Percentiles rank a stretch among this genome's conserved stretches.
These are phyloP conservation scores for Labia minor DNA, from an alignment of 2,888 invertebrate genomes.

Conservation along the genomic window DNA sequence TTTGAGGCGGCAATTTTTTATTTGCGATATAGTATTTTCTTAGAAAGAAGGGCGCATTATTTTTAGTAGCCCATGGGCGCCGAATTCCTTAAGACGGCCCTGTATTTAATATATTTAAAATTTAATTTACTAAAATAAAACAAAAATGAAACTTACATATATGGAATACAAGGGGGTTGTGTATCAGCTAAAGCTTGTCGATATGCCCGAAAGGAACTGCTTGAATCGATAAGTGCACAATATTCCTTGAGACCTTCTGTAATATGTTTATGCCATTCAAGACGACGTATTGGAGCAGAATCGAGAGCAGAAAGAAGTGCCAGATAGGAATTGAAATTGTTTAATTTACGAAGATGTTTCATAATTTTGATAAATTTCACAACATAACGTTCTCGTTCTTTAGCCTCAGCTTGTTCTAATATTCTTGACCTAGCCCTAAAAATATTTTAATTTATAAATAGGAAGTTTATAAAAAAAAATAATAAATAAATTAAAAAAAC, in stretches of 20 bases:
- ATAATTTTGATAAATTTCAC: constrained; percentile 96
- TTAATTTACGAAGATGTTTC: constrained; percentile 92
- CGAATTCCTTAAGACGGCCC: too few species aligned
- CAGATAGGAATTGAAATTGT: constrained; percentile 97
- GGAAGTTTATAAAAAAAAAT: neutral
- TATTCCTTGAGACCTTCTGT: constrained; percentile 88
- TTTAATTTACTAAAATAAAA: too few species aligned
- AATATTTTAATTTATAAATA: neutral
- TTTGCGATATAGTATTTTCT: too few species aligned
- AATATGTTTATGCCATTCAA: constrained; percentile 89
- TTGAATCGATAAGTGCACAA: constrained; percentile 91
- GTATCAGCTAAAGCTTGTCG: constrained; percentile 88
- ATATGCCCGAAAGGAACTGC: constrained; percentile 96
- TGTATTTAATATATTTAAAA: too few species aligned
- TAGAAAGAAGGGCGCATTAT: too few species aligned
- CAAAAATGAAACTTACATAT: constrained; percentile 70
- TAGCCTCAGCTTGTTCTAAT: constrained; percentile 80
- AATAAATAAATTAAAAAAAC: constrained; percentile 17
- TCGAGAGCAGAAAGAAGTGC: constrained; percentile 93
- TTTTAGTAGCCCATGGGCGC: too few species aligned
- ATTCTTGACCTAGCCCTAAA: constrained; percentile 79
- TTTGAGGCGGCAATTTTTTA: too few species aligned
- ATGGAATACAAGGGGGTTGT: constrained; percentile 96
- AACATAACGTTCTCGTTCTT: constrained; percentile 88
- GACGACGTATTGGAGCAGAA: constrained; percentile 82